These are phyloP conservation scores for Hydriomena furcata DNA, from an alignment of 2,888 invertebrate species.

Conservation along the genomic window DNA sequence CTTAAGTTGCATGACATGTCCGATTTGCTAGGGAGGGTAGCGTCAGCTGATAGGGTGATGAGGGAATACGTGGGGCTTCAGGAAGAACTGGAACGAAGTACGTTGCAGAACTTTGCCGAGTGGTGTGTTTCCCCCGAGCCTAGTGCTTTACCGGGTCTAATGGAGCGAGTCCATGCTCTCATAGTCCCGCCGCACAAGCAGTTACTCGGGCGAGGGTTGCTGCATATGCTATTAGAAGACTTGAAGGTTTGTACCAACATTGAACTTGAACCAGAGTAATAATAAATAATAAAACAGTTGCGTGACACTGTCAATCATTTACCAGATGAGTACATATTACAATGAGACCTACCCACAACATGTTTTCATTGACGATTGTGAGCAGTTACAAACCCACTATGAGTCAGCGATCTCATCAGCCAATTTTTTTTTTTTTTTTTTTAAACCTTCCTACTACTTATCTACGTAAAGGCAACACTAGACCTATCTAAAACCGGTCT, in stretches of 20 bases:
- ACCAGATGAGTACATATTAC: slow-evolving; percentile 16
- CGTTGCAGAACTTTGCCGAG: slow-evolving; percentile 88
- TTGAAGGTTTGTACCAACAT: slow-evolving; percentile 56
- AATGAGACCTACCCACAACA: slow-evolving; percentile 24
- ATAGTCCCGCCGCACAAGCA: slow-evolving; percentile 78
- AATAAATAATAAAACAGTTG: background rate
- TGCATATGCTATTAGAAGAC: slow-evolving; percentile 62
- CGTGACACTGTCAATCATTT: background rate
- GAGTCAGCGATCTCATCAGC: slow-evolving; percentile 9
- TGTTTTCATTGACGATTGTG: slow-evolving; percentile 22
- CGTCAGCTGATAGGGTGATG: slow-evolving; percentile 84
- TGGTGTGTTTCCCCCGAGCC: slow-evolving; percentile 87
- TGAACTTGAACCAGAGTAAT: slow-evolving; percentile 7
- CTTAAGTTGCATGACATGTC: slow-evolving; percentile 85
- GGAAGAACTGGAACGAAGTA: slow-evolving; percentile 83
- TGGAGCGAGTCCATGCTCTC: slow-evolving; percentile 86
- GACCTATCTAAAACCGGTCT: background rate
- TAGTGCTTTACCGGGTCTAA: slow-evolving; percentile 85
- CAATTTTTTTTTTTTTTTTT: too few relatives aligned
- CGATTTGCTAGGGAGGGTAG: slow-evolving; percentile 83
- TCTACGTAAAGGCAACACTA: too few relatives aligned
- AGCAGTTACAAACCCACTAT: slow-evolving; percentile 11
- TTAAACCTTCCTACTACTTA: too few relatives aligned
- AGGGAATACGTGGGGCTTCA: slow-evolving; percentile 80
- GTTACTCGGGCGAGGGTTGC: slow-evolving; percentile 73